Conservation (phyloP, 2,888 invertebrate genomes). For the Ochropacha duplaris region DNA sequence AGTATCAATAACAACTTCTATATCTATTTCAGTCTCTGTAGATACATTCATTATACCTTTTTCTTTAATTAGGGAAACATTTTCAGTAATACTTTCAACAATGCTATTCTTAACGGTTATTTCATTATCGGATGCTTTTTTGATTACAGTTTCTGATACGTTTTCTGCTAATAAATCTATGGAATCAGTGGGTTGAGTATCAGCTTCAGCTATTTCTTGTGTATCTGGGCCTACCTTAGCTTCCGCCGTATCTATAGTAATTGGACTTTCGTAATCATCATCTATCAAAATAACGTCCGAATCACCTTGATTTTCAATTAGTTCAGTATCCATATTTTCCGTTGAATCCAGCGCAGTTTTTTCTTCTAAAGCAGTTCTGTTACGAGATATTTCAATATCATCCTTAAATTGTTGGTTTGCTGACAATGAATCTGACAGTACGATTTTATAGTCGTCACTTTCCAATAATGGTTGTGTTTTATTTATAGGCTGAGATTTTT, state of each 20-base stretch:
- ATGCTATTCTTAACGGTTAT: background rate
- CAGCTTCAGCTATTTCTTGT: conserved; percentile 62
- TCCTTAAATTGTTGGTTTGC: conserved; percentile 42
- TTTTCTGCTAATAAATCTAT: conserved; percentile 24
- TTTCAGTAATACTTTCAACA: conserved; percentile 5
- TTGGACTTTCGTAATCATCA: conserved; percentile 29
- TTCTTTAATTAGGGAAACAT: conserved; percentile 11
- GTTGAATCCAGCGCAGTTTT: conserved; percentile 44
- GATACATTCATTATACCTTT: background rate
- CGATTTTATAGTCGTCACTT: background rate
- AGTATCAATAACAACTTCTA: conserved; percentile 11
- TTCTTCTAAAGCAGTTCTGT: conserved; percentile 50
- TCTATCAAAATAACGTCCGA: conserved; percentile 46
- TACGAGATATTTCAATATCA: conserved; percentile 58
- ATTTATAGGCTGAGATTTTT: too few species aligned
- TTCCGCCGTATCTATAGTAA: conserved; percentile 37
- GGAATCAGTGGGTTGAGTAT: conserved; percentile 56
- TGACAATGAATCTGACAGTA: conserved; percentile 3
- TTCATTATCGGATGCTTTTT: conserved; percentile 6
- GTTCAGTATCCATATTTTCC: conserved; percentile 65
- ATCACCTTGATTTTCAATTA: conserved; percentile 31
- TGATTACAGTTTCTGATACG: conserved; percentile 1
- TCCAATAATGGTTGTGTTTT: conserved; percentile 20
- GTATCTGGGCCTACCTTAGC: conserved; percentile 42
- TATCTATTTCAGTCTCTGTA: conserved; percentile 10